These are phyloP conservation scores for Gambusia holbrooki DNA, from an alignment of 2,113 vertebrate genomes.

Conservation along the genomic window DNA sequence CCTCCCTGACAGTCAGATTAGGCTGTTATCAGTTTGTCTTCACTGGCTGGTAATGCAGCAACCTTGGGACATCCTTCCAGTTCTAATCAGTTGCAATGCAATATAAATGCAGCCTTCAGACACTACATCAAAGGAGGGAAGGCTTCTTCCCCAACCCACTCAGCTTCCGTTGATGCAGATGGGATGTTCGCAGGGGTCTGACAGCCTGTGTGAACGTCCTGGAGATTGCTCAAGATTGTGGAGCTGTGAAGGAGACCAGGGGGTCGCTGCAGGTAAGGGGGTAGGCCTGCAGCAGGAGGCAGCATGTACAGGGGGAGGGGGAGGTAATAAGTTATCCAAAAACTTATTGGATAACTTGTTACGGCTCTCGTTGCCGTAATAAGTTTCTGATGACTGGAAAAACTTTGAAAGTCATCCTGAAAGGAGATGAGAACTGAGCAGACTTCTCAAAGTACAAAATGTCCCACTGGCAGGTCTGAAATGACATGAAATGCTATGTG, in stretches of 20 bases:
- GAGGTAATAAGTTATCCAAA: conserved; percentile 47
- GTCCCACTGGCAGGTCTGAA: too few species aligned
- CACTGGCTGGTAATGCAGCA: conserved; percentile 8
- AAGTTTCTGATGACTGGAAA: too few species aligned
- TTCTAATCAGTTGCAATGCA: conserved; percentile 23
- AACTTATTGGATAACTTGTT: too few species aligned
- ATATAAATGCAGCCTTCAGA: background rate
- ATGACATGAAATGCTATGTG: too few species aligned
- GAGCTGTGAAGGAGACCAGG: background rate
- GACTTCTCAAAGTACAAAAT: too few species aligned
- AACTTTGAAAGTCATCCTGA: too few species aligned
- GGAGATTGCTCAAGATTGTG: conserved; percentile 12
- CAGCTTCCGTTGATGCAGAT: conserved; percentile 19
- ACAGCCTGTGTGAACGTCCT: conserved; percentile 26
- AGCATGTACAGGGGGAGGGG: conserved; percentile 13
- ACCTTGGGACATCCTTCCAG: conserved; percentile 39
- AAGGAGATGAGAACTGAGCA: too few species aligned
- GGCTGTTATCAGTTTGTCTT: conserved; percentile 30
- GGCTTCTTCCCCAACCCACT: background rate
- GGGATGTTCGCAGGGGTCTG: conserved; percentile 28
- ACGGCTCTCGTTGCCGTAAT: too few species aligned
- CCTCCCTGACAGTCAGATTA: conserved; percentile 24
- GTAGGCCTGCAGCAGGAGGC: conserved; percentile 24
- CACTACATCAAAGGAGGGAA: conserved; percentile 1
- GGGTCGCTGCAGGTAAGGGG: conserved; percentile 19